Evolutionary conservation across 2,888 invertebrate species (phyloP), one percentile per base, ranked within the genome.

Genomic region (Drosophila vallismaia): DNA sequence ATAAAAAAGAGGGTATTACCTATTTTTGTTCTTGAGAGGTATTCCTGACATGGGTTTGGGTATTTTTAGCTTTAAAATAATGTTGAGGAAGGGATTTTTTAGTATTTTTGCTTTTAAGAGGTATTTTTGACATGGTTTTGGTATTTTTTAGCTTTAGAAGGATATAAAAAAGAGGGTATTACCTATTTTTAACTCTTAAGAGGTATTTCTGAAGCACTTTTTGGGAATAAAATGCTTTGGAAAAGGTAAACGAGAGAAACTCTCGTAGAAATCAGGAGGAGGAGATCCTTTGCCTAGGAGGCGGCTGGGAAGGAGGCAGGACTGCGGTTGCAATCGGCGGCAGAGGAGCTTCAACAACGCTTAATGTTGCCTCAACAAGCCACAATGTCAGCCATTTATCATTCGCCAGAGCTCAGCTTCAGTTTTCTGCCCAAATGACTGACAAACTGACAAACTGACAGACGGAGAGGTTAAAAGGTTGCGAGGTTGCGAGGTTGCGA

Each of bases 321-420:
- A 4, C 28, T 64, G 78, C 85, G 82, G 82, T 85, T 82, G 85
- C 85, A 83, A 83, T 85, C 82, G 82, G 82, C 78, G 82, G 79
- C 82, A 77, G 82, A 74, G 82, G 78, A 76, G 72, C 74, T 82
- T 81, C 79, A 84, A 79, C 85, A 79, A 63, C 82, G 82, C 82
- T 85, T 81, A 81, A 81, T 79, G 79, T 79, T 82, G 82, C 76
- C 83, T 80, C 19, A 19, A 76, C 83, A 80, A 85, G 76, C 78
- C 83, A 78, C 83, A 85, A 78, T 80, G 80, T 83, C 83, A 79
- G 78, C 86, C 83, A 83, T 86, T 83, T 83, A 83, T 85, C 83
- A 83, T 83, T 78, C 71, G 78, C 71, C 48, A 57, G 67, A 72
- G 71, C 73, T 69, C n/a, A 26, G 58, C 62, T 49, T 54, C 28